These are phyloP conservation scores for Noctilio leporinus DNA, from an alignment of 2,113 vertebrate species.

Conservation along the genomic window DNA sequence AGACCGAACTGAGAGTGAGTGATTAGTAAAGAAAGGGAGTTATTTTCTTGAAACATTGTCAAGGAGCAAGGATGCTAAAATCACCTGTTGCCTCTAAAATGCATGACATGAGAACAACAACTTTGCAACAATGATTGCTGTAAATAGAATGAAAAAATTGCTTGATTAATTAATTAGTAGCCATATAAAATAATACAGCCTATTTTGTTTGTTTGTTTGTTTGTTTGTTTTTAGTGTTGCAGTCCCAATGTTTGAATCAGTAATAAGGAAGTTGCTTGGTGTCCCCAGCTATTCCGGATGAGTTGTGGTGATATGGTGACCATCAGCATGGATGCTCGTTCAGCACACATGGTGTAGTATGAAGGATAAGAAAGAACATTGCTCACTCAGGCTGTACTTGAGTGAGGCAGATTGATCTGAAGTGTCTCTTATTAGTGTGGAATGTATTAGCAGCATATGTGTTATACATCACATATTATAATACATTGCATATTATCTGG, in stretches of 20 bases:
- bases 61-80: neutral
- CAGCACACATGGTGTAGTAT: neutral
- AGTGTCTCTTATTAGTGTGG: neutral
- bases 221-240: neutral
- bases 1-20: neutral
- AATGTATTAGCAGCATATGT: neutral
- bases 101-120: neutral
- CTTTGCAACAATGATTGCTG: neutral
- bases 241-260: neutral
- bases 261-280: neutral
- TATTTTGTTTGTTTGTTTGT: no score
- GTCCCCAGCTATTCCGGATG: no score
- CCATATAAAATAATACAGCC: neutral
- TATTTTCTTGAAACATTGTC: neutral
- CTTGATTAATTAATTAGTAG: neutral
- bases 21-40: neutral
- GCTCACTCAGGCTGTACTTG: neutral
- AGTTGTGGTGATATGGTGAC: neutral
- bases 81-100: neutral
- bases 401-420: neutral
- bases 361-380: neutral
- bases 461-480: neutral
- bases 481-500: neutral
- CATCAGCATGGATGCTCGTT: neutral
- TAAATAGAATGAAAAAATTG: neutral